A percentile compares a stretch with the other conserved stretches of the same genome.
Evolutionary conservation across 1,140 invertebrate species (phyloP).

Genomic region (Drosophila kepulauana): DNA sequence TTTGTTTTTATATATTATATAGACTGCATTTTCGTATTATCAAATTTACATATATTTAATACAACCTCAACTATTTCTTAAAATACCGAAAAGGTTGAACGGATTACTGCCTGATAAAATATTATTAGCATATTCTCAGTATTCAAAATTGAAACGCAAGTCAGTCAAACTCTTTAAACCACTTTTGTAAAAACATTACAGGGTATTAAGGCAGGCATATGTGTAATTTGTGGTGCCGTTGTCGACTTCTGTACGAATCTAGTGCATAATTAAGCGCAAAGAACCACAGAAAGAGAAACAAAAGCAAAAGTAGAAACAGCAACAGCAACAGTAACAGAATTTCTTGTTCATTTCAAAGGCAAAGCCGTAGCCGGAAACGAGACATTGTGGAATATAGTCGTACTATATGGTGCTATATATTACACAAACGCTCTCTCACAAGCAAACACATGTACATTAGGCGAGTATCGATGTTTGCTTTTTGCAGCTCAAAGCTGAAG

Average conservation of each 20-base stretch:
- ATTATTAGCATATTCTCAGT: too few relatives aligned
- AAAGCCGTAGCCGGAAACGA: constrained; percentile 40
- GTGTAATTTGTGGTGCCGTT: constrained; percentile 30
- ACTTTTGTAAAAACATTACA: neutral
- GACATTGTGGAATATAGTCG: constrained; percentile 31
- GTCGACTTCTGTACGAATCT: constrained; percentile 39
- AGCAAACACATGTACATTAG: neutral
- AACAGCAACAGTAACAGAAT: constrained; percentile 28
- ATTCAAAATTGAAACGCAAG: too few relatives aligned
- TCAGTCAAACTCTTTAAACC: neutral
- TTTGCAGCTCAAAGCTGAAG: constrained; percentile 17
- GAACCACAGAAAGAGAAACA: constrained; percentile 51
- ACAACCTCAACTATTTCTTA: too few relatives aligned
- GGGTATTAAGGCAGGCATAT: constrained; percentile 5
- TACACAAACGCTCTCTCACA: constrained; percentile 7
- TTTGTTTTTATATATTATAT: too few relatives aligned
- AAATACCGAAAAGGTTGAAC: too few relatives aligned
- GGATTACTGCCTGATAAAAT: too few relatives aligned
- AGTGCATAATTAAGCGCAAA: constrained; percentile 70
- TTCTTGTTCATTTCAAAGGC: constrained; percentile 36
- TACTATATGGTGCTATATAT: constrained; percentile 15
- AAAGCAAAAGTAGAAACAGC: constrained; percentile 24
- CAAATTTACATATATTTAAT: too few relatives aligned
- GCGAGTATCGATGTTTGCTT: constrained; percentile 35
- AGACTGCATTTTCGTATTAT: too few relatives aligned